phyloP scores from a whole-genome alignment of 1,140 invertebrate genomes.

The Drosophila simulans region DNA sequence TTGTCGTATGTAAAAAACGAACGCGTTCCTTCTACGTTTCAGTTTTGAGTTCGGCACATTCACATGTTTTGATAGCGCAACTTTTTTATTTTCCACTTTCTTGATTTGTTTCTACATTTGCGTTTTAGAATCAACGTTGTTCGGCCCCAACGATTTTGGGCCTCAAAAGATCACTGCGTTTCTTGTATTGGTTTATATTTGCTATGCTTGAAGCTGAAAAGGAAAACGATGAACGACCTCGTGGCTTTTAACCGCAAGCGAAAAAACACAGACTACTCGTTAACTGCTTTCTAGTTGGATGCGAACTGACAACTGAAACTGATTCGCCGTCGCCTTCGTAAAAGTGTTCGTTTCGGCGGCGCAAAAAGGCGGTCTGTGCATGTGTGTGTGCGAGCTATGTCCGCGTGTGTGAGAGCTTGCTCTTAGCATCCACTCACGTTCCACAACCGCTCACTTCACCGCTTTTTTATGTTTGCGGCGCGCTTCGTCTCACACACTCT shows the following conservation, averaged over 20 bases:
- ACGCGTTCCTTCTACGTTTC: constrained; percentile 47
- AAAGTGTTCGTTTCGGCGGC: constrained; percentile 39
- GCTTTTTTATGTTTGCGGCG: constrained; percentile 9
- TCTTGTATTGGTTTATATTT: neutral
- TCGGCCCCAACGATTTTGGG: neutral
- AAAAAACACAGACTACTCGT: constrained; percentile 75
- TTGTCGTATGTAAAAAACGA: constrained; percentile 13
- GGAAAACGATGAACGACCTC: constrained; percentile 78
- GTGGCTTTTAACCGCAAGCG: constrained; percentile 84
- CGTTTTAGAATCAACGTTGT: neutral
- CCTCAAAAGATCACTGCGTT: neutral
- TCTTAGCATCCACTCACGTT: constrained; percentile 29
- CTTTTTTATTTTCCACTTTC: constrained; percentile 17
- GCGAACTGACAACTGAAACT: constrained; percentile 84
- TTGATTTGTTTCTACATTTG: constrained; percentile 1
- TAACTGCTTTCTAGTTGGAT: constrained; percentile 84
- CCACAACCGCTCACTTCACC: constrained; percentile 29
- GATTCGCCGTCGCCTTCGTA: constrained; percentile 66
- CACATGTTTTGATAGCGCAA: constrained; percentile 44
- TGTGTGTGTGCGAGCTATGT: constrained; percentile 11
- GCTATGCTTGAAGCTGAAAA: constrained; percentile 8
- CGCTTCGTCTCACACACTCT: constrained; percentile 11
- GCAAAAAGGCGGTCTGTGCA: constrained; percentile 44
- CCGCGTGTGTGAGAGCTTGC: constrained; percentile 13
- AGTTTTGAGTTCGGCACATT: constrained; percentile 37